Percentiles rank a stretch among this genome's conserved stretches.
These are phyloP conservation scores for Dipodomys spectabilis DNA, from an alignment of 2,113 vertebrate genomes.

Conservation along the genomic window DNA sequence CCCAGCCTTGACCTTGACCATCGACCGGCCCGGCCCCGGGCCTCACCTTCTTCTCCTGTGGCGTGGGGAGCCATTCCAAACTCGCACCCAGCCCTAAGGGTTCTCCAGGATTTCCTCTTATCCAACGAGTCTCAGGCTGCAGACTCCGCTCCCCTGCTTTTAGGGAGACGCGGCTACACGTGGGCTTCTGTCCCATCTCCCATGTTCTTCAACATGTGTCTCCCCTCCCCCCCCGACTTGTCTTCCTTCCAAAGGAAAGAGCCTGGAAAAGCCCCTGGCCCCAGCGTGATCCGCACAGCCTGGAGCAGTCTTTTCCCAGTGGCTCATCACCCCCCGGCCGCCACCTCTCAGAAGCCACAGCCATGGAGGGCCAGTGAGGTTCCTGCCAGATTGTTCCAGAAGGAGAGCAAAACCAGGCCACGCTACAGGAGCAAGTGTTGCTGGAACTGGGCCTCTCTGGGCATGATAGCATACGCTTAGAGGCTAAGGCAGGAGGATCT, in stretches of 20 bases:
- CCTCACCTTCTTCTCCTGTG: background rate
- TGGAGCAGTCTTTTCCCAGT: background rate
- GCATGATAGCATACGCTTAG: background rate
- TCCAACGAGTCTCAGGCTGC: background rate
- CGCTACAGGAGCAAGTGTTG: background rate
- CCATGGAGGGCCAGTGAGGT: background rate
- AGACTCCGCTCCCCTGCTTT: background rate
- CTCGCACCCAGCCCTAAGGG: background rate
- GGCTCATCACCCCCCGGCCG: too few relatives aligned
- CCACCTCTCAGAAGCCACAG: background rate
- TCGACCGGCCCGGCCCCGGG: background rate
- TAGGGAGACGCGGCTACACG: too few relatives aligned
- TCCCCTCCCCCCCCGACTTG: background rate
- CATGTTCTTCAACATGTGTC: background rate
- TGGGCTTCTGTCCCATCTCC: background rate
- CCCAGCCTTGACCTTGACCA: background rate
- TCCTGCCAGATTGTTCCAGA: background rate
- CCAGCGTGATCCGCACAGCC: background rate
- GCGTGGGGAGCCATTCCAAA: background rate
- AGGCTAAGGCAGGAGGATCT: background rate
- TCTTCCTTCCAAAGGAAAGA: slow-evolving; percentile 29
- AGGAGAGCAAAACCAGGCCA: background rate
- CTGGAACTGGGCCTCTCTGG: background rate
- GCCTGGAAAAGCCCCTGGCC: background rate
- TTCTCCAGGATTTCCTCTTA: background rate